Evolutionary conservation across 2,888 invertebrate species (phyloP), one percentile per base, ranked within the genome.

Genomic region (Copidosoma aretas): DNA sequence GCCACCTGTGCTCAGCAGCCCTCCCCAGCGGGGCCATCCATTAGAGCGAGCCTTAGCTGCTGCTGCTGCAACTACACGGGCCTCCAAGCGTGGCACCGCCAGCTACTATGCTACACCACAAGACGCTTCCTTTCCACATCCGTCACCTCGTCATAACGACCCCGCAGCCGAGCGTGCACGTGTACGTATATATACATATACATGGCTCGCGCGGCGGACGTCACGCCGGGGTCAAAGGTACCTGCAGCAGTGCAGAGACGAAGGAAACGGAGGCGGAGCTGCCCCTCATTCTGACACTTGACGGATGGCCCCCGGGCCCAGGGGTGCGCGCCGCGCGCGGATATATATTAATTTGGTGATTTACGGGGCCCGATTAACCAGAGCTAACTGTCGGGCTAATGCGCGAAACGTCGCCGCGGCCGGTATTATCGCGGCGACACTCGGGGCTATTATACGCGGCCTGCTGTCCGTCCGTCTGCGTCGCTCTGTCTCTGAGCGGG

Each of bases 271-370:
- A 15, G 43, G 15, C 41, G 41, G 43, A 15, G 43, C 43, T 41
- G 43, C 43, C 17, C 17, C 8, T 3, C 14, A 43, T 46, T 39
- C 43, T 78, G 81, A 83, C 83, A 79, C 76, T 79, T 83, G 83
- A 82, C 81, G 81, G 81, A 83, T 83, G 79, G 80, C 80, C 75
- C 80, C 75, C 73, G 76, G 77, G 79, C 78, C n/a, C n/a, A n/a
- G 76, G 78, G 78, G 32, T 51, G 62, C 53, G 78, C 77, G 78
- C 78, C 77, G 80, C n/a, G n/a, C n/a, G n/a, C n/a, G n/a, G n/a
- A n/a, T n/a, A n/a, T 80, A 82, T 83, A 83, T 82, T 82, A 82
- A 83, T 83, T 83, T 82, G 81, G 78, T 82, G 82, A 82, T 83
- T 83, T 83, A 83, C 81, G 81, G 77, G 77, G 75, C 75, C 79